Conservation (phyloP, 1,140 invertebrate species). For the Drosophila melanica region DNA sequence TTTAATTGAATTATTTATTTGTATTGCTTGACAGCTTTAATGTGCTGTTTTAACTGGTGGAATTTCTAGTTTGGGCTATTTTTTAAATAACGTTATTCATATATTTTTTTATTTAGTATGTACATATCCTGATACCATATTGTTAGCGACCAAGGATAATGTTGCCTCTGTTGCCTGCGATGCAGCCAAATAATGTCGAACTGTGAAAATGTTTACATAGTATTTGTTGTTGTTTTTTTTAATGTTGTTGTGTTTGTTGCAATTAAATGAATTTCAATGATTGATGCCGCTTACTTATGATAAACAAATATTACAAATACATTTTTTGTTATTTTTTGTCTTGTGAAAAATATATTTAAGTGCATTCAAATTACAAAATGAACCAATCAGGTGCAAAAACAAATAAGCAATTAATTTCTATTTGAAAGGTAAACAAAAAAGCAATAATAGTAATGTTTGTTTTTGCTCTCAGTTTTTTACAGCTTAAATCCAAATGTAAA, state of each 20-base stretch:
- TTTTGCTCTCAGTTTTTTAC: background rate
- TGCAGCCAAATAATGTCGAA: slow-evolving; percentile 83
- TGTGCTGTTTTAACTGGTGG: slow-evolving; percentile 18
- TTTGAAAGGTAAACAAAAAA: slow-evolving; percentile 11
- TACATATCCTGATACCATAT: slow-evolving; percentile 77
- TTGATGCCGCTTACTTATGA: slow-evolving; percentile 26
- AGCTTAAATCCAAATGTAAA: background rate
- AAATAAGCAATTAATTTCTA: slow-evolving; percentile 26
- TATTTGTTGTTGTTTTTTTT: slow-evolving; percentile 53
- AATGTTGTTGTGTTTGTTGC: slow-evolving; percentile 34
- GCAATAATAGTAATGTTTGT: background rate
- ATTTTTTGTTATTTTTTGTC: background rate
- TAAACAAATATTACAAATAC: background rate
- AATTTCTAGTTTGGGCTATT: slow-evolving; percentile 9
- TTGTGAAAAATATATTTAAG: slow-evolving; percentile 3
- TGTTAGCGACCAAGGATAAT: slow-evolving; percentile 83
- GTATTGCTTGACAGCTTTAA: background rate
- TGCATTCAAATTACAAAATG: slow-evolving; percentile 23
- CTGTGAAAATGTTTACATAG: slow-evolving; percentile 69
- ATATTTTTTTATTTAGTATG: slow-evolving; percentile 24
- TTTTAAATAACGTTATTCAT: slow-evolving; percentile 22
- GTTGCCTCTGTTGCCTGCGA: slow-evolving; percentile 76
- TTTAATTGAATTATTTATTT: background rate
- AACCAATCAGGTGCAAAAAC: slow-evolving; percentile 15
- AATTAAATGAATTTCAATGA: slow-evolving; percentile 37